Percentiles rank a stretch among this genome's conserved stretches.
Conservation (phyloP, 2,888 invertebrate genomes). For the Sarcophaga variegata region DNA sequence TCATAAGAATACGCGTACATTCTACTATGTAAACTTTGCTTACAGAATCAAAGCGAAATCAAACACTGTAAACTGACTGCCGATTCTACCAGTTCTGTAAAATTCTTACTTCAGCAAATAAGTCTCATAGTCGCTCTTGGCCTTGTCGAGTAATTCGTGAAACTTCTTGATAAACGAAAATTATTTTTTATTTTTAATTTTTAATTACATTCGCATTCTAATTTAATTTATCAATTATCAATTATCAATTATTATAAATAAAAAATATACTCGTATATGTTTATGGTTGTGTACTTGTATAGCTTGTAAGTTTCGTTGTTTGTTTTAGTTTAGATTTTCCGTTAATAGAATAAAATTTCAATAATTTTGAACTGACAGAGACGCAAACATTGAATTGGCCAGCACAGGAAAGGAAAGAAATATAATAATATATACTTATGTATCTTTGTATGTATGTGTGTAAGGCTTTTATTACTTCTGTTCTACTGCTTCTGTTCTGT, state of each 20-base stretch:
- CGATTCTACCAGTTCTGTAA: too few species aligned
- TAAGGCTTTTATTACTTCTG: not conserved
- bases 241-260: not conserved
- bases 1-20: not conserved
- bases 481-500: too few species aligned
- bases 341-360: conserved; percentile 6
- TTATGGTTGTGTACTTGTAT: not conserved
- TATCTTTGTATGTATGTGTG: not conserved
- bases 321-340: conserved; percentile 21
- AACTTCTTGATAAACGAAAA: not conserved
- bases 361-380: not conserved
- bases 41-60: too few species aligned
- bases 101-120: too few species aligned
- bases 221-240: not conserved
- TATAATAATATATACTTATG: not conserved
- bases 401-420: not conserved
- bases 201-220: not conserved
- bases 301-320: not conserved
- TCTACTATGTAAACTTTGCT: not conserved
- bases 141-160: too few species aligned
- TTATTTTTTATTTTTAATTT: not conserved
- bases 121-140: too few species aligned
- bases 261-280: too few species aligned
- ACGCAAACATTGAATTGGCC: not conserved
- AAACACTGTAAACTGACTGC: too few species aligned